Evolutionary conservation across 1,140 invertebrate genomes (phyloP).

Genomic region (Acarapis woodi): DNA sequence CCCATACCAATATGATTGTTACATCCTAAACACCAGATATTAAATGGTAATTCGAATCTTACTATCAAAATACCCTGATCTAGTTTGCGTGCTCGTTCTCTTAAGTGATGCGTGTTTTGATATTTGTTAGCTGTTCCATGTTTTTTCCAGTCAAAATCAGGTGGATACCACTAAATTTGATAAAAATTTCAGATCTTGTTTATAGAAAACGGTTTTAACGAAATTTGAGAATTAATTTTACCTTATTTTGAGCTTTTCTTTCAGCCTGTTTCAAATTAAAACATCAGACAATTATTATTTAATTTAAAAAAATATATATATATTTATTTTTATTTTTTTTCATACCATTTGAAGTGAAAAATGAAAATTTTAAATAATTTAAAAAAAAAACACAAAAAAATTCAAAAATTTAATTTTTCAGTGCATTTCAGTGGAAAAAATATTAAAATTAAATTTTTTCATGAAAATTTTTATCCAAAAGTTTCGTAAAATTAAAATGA

Average conservation of each 20-base stretch:
- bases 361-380: not conserved
- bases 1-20: slow-evolving; percentile 97
- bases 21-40: slow-evolving; percentile 96
- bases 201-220: too few relatives aligned
- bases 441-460: too few relatives aligned
- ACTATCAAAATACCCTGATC: slow-evolving; percentile 90
- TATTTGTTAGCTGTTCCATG: slow-evolving; percentile 62
- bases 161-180: slow-evolving; percentile 99
- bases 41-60: slow-evolving; percentile 98
- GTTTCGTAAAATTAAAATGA: too few relatives aligned
- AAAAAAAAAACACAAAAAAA: too few relatives aligned
- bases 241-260: slow-evolving; percentile 36
- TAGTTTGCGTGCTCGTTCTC: slow-evolving; percentile 76
- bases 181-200: slow-evolving; percentile 38
- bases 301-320: not conserved
- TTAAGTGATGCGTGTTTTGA: slow-evolving; percentile 72
- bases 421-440: too few relatives aligned
- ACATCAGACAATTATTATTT: slow-evolving; percentile 4
- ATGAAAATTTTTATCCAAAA: too few relatives aligned
- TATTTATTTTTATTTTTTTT: not conserved
- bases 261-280: slow-evolving; percentile 38
- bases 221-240: too few relatives aligned
- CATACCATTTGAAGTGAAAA: not conserved
- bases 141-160: slow-evolving; percentile 77
- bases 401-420: too few relatives aligned